phyloP scores from a whole-genome alignment of 2,797 vertebrate genomes.

The Otolemur crassicaudatus region DNA sequence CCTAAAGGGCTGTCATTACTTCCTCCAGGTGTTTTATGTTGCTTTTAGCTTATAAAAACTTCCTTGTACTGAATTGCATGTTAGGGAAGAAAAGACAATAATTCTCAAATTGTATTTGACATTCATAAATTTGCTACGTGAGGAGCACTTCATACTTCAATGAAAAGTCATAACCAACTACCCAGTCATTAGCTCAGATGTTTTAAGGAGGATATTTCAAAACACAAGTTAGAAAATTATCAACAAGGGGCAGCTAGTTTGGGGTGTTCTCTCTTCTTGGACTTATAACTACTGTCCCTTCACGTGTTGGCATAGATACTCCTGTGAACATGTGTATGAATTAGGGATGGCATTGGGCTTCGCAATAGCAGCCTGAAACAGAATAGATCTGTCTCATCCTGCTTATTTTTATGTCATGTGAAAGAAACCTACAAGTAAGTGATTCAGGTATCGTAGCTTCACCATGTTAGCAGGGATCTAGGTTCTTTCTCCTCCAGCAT shows the following conservation, averaged over 20 bases:
- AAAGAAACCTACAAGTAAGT: background rate
- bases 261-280: background rate
- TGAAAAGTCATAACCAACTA: slow-evolving; percentile 71
- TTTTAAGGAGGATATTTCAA: slow-evolving; percentile 66
- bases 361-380: background rate
- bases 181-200: slow-evolving; percentile 63
- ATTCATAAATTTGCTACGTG: slow-evolving; percentile 64
- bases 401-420: background rate
- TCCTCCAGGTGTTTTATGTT: slow-evolving; percentile 41
- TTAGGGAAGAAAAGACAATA: slow-evolving; percentile 41
- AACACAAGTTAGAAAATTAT: slow-evolving; percentile 48
- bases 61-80: background rate
- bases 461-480: background rate
- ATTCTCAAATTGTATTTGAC: slow-evolving; percentile 66
- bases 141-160: slow-evolving; percentile 60
- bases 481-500: background rate
- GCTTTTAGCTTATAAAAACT: background rate
- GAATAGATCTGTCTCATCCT: background rate
- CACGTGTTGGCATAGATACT: background rate
- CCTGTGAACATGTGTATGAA: background rate
- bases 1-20: background rate
- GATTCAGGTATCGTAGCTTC: background rate
- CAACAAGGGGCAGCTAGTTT: slow-evolving; percentile 19
- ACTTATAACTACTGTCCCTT: background rate
- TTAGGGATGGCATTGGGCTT: background rate